These are phyloP conservation scores for Centropristis striata DNA, from an alignment of 2,113 vertebrate genomes.

Conservation along the genomic window DNA sequence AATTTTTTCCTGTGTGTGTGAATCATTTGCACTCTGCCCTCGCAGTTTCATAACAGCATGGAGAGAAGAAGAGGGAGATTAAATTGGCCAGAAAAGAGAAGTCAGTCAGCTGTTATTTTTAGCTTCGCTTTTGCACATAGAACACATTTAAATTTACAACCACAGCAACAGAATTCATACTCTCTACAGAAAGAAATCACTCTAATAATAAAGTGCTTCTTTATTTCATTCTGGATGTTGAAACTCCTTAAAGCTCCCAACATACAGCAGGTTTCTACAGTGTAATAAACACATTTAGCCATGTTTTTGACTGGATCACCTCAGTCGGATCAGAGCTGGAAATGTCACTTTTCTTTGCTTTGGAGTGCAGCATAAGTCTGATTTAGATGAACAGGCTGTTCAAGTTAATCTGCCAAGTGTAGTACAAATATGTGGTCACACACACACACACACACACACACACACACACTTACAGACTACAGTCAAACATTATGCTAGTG, in stretches of 20 bases:
- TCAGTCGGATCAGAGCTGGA: not conserved
- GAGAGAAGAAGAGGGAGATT: constrained; percentile 15
- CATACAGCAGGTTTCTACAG: not conserved
- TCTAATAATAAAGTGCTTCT: no score
- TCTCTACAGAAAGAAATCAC: not conserved
- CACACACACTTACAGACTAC: not conserved
- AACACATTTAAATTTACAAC: constrained; percentile 5
- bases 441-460: not conserved
- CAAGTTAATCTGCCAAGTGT: constrained; percentile 28
- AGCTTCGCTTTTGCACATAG: constrained; percentile 44
- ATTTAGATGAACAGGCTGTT: constrained; percentile 32
- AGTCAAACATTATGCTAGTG: not conserved
- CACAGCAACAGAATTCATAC: not conserved
- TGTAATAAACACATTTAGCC: not conserved
- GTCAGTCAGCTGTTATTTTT: constrained; percentile 43
- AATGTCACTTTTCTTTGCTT: not conserved
- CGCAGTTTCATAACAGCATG: constrained; percentile 5
- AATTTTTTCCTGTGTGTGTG: not conserved
- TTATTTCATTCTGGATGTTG: not conserved
- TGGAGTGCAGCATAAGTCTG: not conserved
- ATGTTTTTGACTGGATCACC: not conserved
- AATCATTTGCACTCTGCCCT: constrained; percentile 39
- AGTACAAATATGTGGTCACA: not conserved
- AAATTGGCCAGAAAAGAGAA: constrained; percentile 38
- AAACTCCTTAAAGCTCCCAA: not conserved